phyloP scores from a whole-genome alignment of 2,797 vertebrate genomes.

The Pelodytes ibericus region DNA sequence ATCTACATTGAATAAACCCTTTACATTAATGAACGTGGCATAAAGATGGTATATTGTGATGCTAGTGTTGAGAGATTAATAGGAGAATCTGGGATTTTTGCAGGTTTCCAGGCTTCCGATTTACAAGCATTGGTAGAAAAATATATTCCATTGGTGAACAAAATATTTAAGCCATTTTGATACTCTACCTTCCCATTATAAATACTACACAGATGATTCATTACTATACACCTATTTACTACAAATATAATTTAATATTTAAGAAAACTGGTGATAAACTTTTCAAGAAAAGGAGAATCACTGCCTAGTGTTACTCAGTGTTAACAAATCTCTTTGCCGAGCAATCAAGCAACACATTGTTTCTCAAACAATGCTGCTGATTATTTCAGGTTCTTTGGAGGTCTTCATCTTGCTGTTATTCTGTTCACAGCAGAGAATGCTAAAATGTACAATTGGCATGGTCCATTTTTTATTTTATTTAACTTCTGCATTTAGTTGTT shows the following conservation, averaged over 20 bases:
- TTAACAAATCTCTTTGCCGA: not conserved
- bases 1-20: too few species aligned
- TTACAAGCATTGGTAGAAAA: not conserved
- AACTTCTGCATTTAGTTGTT: too few species aligned
- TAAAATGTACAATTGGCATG: too few species aligned
- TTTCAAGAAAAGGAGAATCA: not conserved
- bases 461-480: too few species aligned
- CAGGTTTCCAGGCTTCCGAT: not conserved
- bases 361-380: conserved; percentile 30
- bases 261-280: not conserved
- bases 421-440: too few species aligned
- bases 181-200: not conserved
- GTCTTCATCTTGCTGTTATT: not conserved
- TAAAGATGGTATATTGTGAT: too few species aligned
- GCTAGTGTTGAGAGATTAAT: too few species aligned
- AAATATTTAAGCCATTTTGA: not conserved
- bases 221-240: not conserved
- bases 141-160: not conserved
- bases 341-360: conserved; percentile 37
- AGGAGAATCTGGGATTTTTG: too few species aligned
- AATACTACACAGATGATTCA: too few species aligned
- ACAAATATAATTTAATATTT: not conserved
- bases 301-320: not conserved
- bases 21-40: too few species aligned
- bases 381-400: conserved; percentile 37